Conservation (phyloP, 1,140 invertebrate species). For the Dryas iulia region DNA sequence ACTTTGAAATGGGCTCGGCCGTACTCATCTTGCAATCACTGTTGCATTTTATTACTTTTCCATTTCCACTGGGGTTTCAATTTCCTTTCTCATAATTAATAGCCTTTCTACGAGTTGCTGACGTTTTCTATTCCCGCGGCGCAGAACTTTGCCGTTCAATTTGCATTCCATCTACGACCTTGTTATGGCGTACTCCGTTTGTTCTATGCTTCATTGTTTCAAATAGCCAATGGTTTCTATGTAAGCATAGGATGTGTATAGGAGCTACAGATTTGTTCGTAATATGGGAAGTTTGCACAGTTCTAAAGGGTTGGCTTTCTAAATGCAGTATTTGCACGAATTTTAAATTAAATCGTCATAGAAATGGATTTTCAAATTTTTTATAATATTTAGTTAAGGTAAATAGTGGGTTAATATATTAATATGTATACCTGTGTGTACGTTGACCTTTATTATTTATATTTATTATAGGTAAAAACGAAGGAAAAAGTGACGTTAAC, state of each 20-base stretch:
- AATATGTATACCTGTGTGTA: too few relatives aligned
- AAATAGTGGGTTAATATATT: too few relatives aligned
- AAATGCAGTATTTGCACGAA: too few relatives aligned
- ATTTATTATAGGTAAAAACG: too few relatives aligned
- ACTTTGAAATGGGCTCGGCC: slow-evolving; percentile 36
- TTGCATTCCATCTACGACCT: slow-evolving; percentile 64
- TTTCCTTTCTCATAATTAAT: slow-evolving; percentile 79
- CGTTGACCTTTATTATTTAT: too few relatives aligned
- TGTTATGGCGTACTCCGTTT: slow-evolving; percentile 45
- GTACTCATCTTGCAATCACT: slow-evolving; percentile 73
- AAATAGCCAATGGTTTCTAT: neutral
- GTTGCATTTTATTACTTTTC: slow-evolving; percentile 79
- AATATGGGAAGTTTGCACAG: neutral
- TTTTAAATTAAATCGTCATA: too few relatives aligned
- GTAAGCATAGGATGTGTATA: neutral
- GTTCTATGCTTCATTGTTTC: slow-evolving; percentile 32
- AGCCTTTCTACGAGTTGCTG: slow-evolving; percentile 68
- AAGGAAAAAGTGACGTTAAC: too few relatives aligned
- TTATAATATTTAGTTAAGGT: too few relatives aligned
- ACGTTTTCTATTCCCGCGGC: slow-evolving; percentile 67
- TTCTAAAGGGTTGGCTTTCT: too few relatives aligned
- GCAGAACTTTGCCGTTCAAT: slow-evolving; percentile 70
- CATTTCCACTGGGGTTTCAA: slow-evolving; percentile 77
- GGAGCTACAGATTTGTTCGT: neutral
- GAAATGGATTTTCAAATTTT: too few relatives aligned